A percentile compares a stretch with the other conserved stretches of the same genome.
These are phyloP conservation scores for Caenorhabditis sinica DNA, from an alignment of 2,888 invertebrate genomes.

Conservation along the genomic window DNA sequence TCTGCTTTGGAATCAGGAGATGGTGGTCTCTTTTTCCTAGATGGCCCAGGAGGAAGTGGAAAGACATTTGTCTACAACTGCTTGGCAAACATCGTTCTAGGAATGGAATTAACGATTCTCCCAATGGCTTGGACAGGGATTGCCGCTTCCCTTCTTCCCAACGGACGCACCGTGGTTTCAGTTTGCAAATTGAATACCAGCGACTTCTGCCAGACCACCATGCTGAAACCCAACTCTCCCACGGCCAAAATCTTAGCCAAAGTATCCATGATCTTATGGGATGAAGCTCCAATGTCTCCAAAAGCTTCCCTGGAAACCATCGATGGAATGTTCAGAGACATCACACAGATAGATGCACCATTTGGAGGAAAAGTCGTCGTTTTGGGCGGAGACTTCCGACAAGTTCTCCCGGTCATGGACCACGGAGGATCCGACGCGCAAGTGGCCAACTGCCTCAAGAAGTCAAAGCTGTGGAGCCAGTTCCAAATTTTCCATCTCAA, in stretches of 20 bases:
- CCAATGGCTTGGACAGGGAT: no score
- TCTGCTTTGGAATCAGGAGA: no score
- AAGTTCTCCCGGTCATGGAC: slow-evolving; percentile 2
- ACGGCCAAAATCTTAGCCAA: not conserved
- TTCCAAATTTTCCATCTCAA: not conserved
- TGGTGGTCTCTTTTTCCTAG: no score
- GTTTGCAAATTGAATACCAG: no score
- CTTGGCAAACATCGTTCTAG: no score
- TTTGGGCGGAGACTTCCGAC: slow-evolving; percentile 5
- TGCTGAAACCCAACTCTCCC: not conserved
- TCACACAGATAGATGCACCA: not conserved
- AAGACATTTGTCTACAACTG: no score
- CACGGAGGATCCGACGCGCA: not conserved
- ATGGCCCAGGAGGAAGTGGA: no score
- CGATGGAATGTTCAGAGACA: not conserved
- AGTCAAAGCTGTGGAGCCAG: not conserved
- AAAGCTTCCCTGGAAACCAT: not conserved
- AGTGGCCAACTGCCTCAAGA: slow-evolving; percentile 16
- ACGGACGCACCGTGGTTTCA: no score
- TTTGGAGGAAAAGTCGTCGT: slow-evolving; percentile 19
- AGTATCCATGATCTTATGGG: slow-evolving; percentile 15
- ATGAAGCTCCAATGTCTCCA: slow-evolving; percentile 16
- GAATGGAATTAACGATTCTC: no score
- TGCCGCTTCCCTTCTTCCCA: no score
- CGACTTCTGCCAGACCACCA: no score